Percentiles rank a stretch among this genome's conserved stretches.
These are phyloP conservation scores for Dromius quadrimaculatus DNA, from an alignment of 2,888 invertebrate species.

Conservation along the genomic window DNA sequence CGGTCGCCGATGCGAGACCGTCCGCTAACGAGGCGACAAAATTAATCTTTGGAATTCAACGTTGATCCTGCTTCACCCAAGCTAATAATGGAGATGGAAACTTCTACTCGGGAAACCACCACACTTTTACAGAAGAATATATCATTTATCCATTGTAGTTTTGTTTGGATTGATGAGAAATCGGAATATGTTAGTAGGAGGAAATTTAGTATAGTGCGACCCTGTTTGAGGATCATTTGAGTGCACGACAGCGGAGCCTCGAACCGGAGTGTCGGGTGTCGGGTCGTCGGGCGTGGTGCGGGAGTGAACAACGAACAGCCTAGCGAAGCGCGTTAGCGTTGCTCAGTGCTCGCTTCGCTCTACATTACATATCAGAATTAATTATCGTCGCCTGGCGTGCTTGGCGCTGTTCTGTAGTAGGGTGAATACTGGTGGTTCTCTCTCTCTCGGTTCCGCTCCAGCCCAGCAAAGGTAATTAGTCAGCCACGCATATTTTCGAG, in stretches of 20 bases:
- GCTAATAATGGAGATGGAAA: neutral
- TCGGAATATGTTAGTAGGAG: neutral
- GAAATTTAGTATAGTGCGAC: neutral
- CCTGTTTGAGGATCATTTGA: constrained; percentile 16
- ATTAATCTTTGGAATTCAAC: constrained; percentile 43
- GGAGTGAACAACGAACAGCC: neutral
- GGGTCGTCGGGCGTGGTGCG: constrained; percentile 8
- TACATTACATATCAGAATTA: constrained; percentile 50
- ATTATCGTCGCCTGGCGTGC: constrained; percentile 45
- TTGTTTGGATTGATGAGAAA: no score
- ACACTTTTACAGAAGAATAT: no score
- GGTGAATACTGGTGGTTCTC: constrained; percentile 1
- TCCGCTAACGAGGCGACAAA: constrained; percentile 50
- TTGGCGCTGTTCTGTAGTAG: neutral
- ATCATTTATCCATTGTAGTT: no score
- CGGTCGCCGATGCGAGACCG: constrained; percentile 30
- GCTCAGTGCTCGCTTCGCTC: constrained; percentile 26
- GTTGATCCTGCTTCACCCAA: neutral
- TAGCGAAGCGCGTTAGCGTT: neutral
- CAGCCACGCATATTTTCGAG: constrained; percentile 42
- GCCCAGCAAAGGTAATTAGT: constrained; percentile 40
- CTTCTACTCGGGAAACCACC: neutral
- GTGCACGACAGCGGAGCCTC: no score
- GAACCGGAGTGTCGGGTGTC: constrained; percentile 13
- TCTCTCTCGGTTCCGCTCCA: constrained; percentile 9